A percentile compares a stretch with the other conserved stretches of the same genome.
Conservation (phyloP, 2,888 invertebrate species). For the Plutella xylostella region DNA sequence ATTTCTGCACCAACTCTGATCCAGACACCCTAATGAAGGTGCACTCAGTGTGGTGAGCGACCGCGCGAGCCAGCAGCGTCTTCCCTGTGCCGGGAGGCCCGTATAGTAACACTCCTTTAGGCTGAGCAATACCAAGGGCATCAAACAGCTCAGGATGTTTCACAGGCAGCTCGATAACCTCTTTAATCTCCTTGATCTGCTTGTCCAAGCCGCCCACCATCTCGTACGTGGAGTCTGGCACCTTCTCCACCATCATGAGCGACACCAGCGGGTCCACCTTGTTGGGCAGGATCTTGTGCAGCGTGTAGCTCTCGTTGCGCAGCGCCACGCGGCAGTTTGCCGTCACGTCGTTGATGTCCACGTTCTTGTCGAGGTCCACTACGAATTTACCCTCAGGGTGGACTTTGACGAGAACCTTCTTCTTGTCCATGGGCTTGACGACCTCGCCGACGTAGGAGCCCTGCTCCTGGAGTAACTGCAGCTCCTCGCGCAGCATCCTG, state of each 20-base stretch:
- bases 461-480: conserved; percentile 96
- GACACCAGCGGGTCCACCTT: conserved; percentile 99
- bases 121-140: conserved; percentile 98
- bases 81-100: conserved; percentile 97
- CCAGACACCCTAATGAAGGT: conserved; percentile 99
- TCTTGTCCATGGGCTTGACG: conserved; percentile 99
- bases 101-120: conserved; percentile 96
- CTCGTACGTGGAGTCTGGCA: conserved; percentile 99
- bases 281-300: conserved; percentile 98
- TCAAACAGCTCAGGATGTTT: conserved; percentile 99
- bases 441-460: conserved; percentile 99
- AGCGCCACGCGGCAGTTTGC: conserved; percentile 98
- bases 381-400: conserved; percentile 99
- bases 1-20: conserved; percentile 98
- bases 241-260: conserved; percentile 99
- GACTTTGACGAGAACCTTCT: conserved; percentile 98
- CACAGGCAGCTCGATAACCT: conserved; percentile 98
- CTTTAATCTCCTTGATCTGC: conserved; percentile 99
- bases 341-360: conserved; percentile 97
- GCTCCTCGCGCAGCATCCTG: conserved; percentile 95
- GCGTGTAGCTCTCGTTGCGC: conserved; percentile 97
- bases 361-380: conserved; percentile 98
- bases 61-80: conserved; percentile 96
- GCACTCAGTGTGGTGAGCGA: conserved; percentile 99
- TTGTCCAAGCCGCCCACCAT: conserved; percentile 99